Conservation (phyloP, 2,888 invertebrate genomes). For the Strigamia transsilvanica region DNA sequence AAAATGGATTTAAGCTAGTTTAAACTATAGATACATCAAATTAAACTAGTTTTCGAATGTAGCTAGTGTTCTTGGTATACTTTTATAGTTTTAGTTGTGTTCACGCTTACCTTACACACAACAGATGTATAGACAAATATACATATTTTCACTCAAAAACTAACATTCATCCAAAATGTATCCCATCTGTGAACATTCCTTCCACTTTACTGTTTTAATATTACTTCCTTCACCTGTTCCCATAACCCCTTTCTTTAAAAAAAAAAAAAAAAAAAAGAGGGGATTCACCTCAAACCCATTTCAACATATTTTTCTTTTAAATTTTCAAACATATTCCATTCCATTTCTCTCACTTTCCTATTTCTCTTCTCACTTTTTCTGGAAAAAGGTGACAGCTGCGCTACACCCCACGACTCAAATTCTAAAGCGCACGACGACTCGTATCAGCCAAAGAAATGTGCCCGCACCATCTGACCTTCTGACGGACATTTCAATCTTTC, state of each 20-base stretch:
- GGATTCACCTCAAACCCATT: background rate
- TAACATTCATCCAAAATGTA: no score
- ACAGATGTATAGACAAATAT: no score
- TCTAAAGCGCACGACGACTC: background rate
- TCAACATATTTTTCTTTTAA: background rate
- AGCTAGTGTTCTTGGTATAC: no score
- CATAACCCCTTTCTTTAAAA: background rate
- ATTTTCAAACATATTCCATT: background rate
- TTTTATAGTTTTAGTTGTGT: no score
- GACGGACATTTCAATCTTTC: slow-evolving; percentile 34
- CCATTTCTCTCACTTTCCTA: background rate
- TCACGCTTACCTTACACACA: no score
- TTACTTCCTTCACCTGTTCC: no score
- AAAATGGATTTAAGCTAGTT: no score
- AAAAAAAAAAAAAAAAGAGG: background rate
- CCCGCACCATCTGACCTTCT: slow-evolving; percentile 13
- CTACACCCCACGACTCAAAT: slow-evolving; percentile 22
- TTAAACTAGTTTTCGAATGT: no score
- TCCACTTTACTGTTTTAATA: no score
- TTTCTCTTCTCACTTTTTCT: background rate
- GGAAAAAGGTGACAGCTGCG: slow-evolving; percentile 11
- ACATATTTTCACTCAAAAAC: no score
- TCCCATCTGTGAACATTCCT: no score
- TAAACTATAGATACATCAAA: no score
- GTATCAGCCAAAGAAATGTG: background rate